A percentile compares a stretch with the other conserved stretches of the same genome.
Conservation (phyloP, 2,888 invertebrate genomes). For the Mythimna lalbum region DNA sequence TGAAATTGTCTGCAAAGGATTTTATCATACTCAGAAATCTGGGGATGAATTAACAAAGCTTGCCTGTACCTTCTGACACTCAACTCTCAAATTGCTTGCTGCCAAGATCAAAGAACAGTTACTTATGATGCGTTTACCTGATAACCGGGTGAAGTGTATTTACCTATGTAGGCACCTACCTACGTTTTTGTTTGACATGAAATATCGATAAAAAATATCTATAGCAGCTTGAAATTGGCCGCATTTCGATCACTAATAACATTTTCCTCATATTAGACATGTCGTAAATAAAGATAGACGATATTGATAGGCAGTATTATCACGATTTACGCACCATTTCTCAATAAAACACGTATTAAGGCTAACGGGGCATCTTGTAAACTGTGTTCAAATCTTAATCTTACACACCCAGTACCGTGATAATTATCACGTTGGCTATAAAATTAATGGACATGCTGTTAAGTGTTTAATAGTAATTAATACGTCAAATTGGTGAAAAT, state of each 20-base stretch:
- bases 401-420: conserved; percentile 6
- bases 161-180: not conserved
- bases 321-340: conserved; percentile 16
- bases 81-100: conserved; percentile 38
- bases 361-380: not conserved
- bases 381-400: conserved; percentile 2
- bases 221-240: conserved; percentile 10
- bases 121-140: conserved; percentile 29
- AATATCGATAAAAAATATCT: conserved; percentile 14
- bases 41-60: conserved; percentile 64
- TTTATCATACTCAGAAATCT: conserved; percentile 70
- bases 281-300: conserved; percentile 21
- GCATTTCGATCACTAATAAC: conserved; percentile 11
- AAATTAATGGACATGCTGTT: conserved; percentile 6
- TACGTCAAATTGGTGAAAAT: not conserved
- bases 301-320: conserved; percentile 9
- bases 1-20: conserved; percentile 82
- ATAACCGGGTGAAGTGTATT: conserved; percentile 20
- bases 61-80: conserved; percentile 47
- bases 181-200: conserved; percentile 16
- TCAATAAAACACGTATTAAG: conserved; percentile 10
- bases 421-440: conserved; percentile 6
- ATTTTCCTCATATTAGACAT: not conserved
- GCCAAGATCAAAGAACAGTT: conserved; percentile 35
- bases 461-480: not conserved